These are phyloP conservation scores for Sarcophaga rosellei DNA, from an alignment of 2,888 invertebrate genomes.

Conservation along the genomic window DNA sequence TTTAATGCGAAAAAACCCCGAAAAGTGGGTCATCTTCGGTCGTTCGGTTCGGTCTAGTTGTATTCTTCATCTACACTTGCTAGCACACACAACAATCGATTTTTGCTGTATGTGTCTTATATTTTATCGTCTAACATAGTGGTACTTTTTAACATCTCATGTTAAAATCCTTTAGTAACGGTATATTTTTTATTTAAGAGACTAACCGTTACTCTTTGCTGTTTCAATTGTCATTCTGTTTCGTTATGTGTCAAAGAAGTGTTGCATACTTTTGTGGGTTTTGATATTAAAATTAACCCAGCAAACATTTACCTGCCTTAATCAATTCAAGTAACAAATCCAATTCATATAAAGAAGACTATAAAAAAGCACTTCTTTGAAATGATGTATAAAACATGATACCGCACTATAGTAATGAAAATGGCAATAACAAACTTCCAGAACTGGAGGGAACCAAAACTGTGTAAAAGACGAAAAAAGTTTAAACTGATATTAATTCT, in stretches of 20 bases:
- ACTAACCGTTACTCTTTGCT: slow-evolving; percentile 44
- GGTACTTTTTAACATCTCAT: slow-evolving; percentile 51
- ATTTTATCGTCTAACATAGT: slow-evolving; percentile 57
- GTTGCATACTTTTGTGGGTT: slow-evolving; percentile 56
- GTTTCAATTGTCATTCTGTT: slow-evolving; percentile 50
- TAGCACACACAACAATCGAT: slow-evolving; percentile 74
- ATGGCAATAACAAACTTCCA: too few relatives aligned
- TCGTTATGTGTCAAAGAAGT: slow-evolving; percentile 41
- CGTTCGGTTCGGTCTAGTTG: slow-evolving; percentile 75
- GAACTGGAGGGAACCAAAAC: too few relatives aligned
- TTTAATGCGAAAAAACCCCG: slow-evolving; percentile 78
- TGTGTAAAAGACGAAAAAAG: too few relatives aligned
- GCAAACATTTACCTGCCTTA: neutral
- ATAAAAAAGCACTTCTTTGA: too few relatives aligned
- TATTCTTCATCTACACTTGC: slow-evolving; percentile 73
- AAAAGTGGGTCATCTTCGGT: slow-evolving; percentile 80
- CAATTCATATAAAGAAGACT: too few relatives aligned
- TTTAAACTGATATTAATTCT: too few relatives aligned
- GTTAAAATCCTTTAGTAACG: slow-evolving; percentile 24
- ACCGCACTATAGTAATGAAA: too few relatives aligned
- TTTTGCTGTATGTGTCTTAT: slow-evolving; percentile 72
- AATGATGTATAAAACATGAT: too few relatives aligned
- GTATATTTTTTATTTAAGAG: slow-evolving; percentile 57
- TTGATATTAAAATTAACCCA: neutral
- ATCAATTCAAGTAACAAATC: too few relatives aligned